These are phyloP conservation scores for Sarotherodon lohbergeri DNA, from an alignment of 2,113 vertebrate species.

Conservation along the genomic window DNA sequence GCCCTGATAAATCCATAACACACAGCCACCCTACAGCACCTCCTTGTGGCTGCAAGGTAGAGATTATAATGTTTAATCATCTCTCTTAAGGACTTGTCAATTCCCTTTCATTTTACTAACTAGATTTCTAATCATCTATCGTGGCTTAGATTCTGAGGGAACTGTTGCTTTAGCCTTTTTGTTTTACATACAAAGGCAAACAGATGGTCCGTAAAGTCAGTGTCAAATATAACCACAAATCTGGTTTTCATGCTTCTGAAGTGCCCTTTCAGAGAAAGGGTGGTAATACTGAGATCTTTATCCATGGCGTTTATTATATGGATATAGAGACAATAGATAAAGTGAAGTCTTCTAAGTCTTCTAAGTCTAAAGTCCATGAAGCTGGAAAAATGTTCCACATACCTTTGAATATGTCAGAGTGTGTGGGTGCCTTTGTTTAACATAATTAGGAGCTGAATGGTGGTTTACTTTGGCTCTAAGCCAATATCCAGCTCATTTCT, in stretches of 20 bases:
- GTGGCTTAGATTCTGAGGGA: background rate
- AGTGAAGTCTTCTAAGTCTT: background rate
- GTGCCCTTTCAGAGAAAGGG: background rate
- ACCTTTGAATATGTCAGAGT: background rate
- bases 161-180: background rate
- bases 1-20: constrained; percentile 16
- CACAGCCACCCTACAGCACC: background rate
- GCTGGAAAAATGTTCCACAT: background rate
- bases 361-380: background rate
- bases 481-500: constrained; percentile 34
- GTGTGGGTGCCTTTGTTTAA: constrained; percentile 34
- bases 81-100: background rate
- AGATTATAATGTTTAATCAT: background rate
- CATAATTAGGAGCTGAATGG: background rate
- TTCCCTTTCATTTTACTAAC: background rate
- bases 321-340: background rate
- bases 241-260: background rate
- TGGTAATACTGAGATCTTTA: background rate
- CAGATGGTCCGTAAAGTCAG: background rate
- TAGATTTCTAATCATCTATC: background rate
- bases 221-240: background rate
- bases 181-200: background rate
- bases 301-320: background rate
- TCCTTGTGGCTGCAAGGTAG: constrained; percentile 17
- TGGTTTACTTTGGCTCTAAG: constrained; percentile 47